phyloP scores from a whole-genome alignment of 1,140 invertebrate genomes.

The Gryllus bimaculatus region DNA sequence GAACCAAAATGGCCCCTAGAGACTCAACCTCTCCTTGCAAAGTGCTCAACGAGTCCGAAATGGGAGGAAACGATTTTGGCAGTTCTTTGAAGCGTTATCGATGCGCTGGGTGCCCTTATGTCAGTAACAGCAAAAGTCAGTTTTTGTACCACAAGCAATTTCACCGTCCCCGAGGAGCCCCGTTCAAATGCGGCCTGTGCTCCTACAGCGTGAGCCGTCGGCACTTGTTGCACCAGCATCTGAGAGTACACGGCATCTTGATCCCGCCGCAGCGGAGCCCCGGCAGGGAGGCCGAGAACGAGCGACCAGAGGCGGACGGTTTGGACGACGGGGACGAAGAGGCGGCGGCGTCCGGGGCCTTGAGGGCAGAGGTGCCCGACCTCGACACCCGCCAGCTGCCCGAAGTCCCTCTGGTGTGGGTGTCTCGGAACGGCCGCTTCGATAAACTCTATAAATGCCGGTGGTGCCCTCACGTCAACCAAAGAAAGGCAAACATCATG shows the following conservation, averaged over 20 bases:
- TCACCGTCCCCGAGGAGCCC: slow-evolving; percentile 58
- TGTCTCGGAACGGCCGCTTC: slow-evolving; percentile 56
- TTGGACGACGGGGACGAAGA: slow-evolving; percentile 29
- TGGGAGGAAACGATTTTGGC: neutral
- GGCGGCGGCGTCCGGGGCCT: neutral
- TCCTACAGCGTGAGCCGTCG: slow-evolving; percentile 73
- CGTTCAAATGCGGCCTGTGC: slow-evolving; percentile 70
- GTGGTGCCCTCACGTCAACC: slow-evolving; percentile 74
- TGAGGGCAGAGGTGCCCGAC: slow-evolving; percentile 22
- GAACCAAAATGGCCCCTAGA: neutral
- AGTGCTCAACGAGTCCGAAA: neutral
- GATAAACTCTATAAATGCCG: slow-evolving; percentile 78
- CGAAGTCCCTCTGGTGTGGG: slow-evolving; percentile 59
- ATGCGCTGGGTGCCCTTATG: slow-evolving; percentile 66
- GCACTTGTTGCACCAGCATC: slow-evolving; percentile 66
- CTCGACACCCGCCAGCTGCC: slow-evolving; percentile 36
- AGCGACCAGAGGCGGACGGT: slow-evolving; percentile 28
- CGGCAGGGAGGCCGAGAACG: slow-evolving; percentile 22
- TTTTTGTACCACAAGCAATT: slow-evolving; percentile 78
- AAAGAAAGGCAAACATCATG: slow-evolving; percentile 65
- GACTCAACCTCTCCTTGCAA: neutral
- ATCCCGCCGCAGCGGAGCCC: slow-evolving; percentile 25
- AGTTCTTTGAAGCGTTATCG: slow-evolving; percentile 46
- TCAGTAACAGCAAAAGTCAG: slow-evolving; percentile 73
- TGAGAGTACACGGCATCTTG: slow-evolving; percentile 59